Percentiles rank a stretch among this genome's conserved stretches.
These are phyloP conservation scores for Noctua comes DNA, from an alignment of 2,888 invertebrate species.

Conservation along the genomic window DNA sequence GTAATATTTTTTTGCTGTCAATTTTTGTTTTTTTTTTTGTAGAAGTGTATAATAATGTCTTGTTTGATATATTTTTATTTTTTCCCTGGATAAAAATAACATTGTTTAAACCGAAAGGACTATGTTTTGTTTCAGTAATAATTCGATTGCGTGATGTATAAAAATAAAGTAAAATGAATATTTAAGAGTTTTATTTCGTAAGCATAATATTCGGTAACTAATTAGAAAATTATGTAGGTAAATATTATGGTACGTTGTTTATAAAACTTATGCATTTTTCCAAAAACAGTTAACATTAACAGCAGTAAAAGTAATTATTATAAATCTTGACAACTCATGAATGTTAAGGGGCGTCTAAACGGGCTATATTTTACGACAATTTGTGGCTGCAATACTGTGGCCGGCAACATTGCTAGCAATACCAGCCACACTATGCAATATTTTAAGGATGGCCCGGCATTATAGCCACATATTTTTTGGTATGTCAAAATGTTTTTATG, in stretches of 20 bases:
- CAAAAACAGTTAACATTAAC: no score
- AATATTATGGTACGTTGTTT: background rate
- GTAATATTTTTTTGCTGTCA: background rate
- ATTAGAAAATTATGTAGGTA: background rate
- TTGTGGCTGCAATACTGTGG: no score
- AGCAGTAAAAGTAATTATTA: no score
- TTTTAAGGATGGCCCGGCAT: no score
- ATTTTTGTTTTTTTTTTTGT: background rate
- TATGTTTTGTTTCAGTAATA: background rate
- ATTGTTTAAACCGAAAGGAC: background rate
- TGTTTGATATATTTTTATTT: background rate
- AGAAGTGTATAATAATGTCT: background rate
- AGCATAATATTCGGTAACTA: background rate
- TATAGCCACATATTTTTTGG: no score
- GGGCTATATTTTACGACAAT: no score
- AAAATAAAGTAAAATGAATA: background rate
- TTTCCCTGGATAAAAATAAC: background rate
- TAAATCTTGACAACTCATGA: no score
- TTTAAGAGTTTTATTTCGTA: background rate
- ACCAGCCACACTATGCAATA: no score
- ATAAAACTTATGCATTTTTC: no score
- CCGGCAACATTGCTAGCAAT: no score
- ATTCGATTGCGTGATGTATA: background rate
- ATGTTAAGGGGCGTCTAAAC: no score
- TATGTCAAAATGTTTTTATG: no score